Evolutionary conservation across 2,888 invertebrate species (phyloP), one percentile per base, ranked within the genome.

Genomic region (Therioaphis trifolii): DNA sequence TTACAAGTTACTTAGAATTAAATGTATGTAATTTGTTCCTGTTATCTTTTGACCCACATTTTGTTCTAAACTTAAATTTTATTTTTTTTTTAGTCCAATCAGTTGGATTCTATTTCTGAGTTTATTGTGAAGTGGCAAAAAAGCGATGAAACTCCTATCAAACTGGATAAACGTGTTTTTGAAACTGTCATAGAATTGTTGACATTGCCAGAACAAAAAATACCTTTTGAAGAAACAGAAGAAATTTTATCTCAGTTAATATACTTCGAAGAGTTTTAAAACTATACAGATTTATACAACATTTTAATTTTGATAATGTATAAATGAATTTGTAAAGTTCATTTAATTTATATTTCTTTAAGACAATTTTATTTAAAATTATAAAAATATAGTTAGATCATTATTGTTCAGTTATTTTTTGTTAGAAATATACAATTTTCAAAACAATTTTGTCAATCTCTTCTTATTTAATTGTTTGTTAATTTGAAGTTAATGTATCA

Each of bases 181-280:
- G 82, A 82, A 52, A 74, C 35, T n/a, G 52, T 82, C 1, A 74
- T n/a, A 52, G 49, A 61, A 61, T 63, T 49, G 72, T 66, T 76
- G 18, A 49, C 27, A 68, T 58, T n/a, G n/a, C n/a, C 40, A 43
- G 84, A 77, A 46, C 77, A 84, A 68, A 84, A 77, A 2, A 84
- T 74, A 49, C 82, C 86, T 18, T 84, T 85, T n/a, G 85, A 86
- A 85, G 94, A 94, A 88, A 89, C 94, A 58, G 94, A 95, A 87
- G 93, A 93, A 87, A 93, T 94, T 2, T 90, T 94, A 89, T 89
- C 94, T 75, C 94, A 94, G 87, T 89, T 95, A 46, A 89, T 94
- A 15, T 89, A 91, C n/a, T 90, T 91, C 84, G 90, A 92, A 86
- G 91, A 92, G 71, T 89, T 94, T 35, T 88, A 89, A 40, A 90